phyloP scores from a whole-genome alignment of 2,888 invertebrate genomes.

The Elegia similella region DNA sequence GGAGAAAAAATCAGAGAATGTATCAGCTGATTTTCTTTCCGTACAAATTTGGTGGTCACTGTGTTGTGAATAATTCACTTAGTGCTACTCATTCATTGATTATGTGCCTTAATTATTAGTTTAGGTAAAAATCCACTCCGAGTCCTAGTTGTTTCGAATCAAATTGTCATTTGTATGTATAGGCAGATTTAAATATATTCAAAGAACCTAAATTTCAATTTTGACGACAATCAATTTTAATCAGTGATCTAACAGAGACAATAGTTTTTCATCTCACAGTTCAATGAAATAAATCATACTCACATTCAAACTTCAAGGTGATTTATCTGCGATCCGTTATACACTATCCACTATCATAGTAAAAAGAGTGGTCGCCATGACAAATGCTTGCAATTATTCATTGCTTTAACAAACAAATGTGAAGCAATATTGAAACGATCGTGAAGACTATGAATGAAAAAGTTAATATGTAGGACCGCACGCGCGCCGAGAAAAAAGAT shows the following conservation, averaged over 20 bases:
- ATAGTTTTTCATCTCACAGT: not conserved
- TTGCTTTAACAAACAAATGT: constrained; percentile 34
- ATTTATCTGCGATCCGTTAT: not conserved
- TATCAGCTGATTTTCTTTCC: too few relatives aligned
- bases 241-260: not conserved
- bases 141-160: too few relatives aligned
- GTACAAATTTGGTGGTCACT: too few relatives aligned
- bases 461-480: constrained; percentile 69
- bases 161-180: too few relatives aligned
- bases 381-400: constrained; percentile 28
- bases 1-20: too few relatives aligned
- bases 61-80: too few relatives aligned
- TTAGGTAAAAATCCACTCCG: too few relatives aligned
- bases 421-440: constrained; percentile 56
- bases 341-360: not conserved
- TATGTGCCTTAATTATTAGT: too few relatives aligned
- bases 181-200: too few relatives aligned
- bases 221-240: too few relatives aligned
- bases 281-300: not conserved
- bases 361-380: constrained; percentile 19
- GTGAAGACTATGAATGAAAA: constrained; percentile 66
- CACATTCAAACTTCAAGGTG: not conserved
- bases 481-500: constrained; percentile 71
- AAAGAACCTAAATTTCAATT: too few relatives aligned
- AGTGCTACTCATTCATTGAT: too few relatives aligned